Conservation (phyloP, 2,797 vertebrate species). For the Strix occidentalis region DNA sequence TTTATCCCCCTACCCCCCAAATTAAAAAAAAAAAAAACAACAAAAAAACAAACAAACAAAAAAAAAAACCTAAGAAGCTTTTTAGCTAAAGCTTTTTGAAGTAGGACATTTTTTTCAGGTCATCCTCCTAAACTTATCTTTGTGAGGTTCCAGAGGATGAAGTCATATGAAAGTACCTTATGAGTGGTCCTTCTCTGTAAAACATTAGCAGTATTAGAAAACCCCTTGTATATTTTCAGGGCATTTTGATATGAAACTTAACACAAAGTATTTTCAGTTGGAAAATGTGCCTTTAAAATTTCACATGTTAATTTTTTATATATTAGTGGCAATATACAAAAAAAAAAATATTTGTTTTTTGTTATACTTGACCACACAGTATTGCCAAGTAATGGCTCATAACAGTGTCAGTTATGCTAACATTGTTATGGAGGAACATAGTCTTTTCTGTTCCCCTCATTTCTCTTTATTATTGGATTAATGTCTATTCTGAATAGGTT, state of each 20-base stretch:
- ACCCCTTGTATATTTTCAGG: neutral
- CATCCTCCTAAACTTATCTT: neutral
- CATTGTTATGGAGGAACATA: neutral
- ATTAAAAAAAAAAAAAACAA: neutral
- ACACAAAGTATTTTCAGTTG: neutral
- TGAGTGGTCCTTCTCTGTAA: neutral
- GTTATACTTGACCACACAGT: neutral
- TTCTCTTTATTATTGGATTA: slow-evolving; percentile 12
- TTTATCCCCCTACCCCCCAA: neutral
- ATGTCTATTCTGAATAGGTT: slow-evolving; percentile 19
- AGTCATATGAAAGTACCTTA: neutral
- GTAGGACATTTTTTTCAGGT: neutral
- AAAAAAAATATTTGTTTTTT: neutral
- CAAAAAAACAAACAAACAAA: too few species aligned
- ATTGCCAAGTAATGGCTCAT: neutral
- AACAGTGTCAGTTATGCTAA: neutral
- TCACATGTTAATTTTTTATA: neutral
- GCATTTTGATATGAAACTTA: neutral
- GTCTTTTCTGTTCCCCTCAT: neutral
- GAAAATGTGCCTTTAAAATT: neutral
- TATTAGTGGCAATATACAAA: neutral
- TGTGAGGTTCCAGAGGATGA: neutral
- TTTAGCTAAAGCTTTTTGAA: neutral
- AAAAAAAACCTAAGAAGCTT: neutral
- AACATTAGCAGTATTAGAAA: neutral